These are phyloP conservation scores for Nephrotoma guestfalica DNA, from an alignment of 2,888 invertebrate genomes.

Conservation along the genomic window DNA sequence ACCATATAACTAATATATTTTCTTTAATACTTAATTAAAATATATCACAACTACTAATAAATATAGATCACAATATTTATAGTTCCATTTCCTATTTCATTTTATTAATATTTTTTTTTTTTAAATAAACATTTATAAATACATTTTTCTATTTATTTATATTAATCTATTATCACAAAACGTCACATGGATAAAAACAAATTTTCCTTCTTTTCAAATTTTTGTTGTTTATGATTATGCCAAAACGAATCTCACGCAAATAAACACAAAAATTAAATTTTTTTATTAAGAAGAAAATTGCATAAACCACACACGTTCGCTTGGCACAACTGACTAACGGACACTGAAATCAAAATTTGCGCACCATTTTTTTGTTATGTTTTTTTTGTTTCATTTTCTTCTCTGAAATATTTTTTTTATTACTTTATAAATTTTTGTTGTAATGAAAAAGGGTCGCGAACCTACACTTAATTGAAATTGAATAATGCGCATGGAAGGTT, in stretches of 20 bases:
- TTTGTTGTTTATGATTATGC: background rate
- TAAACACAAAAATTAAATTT: background rate
- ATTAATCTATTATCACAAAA: background rate
- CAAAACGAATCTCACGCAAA: background rate
- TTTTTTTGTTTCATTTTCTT: background rate
- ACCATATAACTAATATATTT: background rate
- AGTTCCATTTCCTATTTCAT: background rate
- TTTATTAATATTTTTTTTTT: background rate
- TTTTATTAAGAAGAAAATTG: background rate
- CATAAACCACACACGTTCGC: conserved; percentile 5
- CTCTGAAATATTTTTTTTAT: background rate
- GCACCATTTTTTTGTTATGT: conserved; percentile 3
- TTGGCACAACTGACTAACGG: conserved; percentile 8
- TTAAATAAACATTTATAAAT: background rate
- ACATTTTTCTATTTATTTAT: background rate
- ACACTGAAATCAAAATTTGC: conserved; percentile 7
- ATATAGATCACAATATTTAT: background rate
- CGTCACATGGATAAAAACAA: background rate
- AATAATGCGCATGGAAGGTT: background rate
- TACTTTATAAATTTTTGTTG: background rate
- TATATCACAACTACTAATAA: background rate
- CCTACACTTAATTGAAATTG: background rate
- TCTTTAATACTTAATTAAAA: background rate
- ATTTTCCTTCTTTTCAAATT: background rate
- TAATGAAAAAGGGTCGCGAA: background rate